Evolutionary conservation across 2,113 vertebrate genomes (phyloP).

Genomic region (Colossoma macropomum): DNA sequence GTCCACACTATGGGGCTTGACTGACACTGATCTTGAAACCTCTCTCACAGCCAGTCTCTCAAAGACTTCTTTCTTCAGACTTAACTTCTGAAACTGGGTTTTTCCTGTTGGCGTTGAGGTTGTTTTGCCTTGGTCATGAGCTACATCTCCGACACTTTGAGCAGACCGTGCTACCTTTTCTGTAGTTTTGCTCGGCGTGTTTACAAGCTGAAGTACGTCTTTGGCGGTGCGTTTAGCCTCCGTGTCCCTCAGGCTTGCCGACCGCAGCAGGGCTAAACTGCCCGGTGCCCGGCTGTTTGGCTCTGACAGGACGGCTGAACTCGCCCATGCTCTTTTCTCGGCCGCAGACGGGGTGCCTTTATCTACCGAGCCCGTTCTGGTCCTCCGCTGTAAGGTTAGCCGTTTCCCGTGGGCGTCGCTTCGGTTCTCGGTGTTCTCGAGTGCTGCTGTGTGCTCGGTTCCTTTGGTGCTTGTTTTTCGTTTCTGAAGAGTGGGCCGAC

Average conservation of each 20-base stretch:
- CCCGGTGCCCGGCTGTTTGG: slow-evolving; percentile 48
- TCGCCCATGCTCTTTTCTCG: slow-evolving; percentile 34
- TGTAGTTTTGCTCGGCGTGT: slow-evolving; percentile 6
- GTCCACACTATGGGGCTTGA: slow-evolving; percentile 68
- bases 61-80: slow-evolving; percentile 67
- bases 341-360: slow-evolving; percentile 34
- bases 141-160: slow-evolving; percentile 16
- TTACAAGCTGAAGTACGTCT: slow-evolving; percentile 7
- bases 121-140: slow-evolving; percentile 45
- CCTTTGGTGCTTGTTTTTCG: slow-evolving; percentile 72
- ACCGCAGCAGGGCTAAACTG: slow-evolving; percentile 46
- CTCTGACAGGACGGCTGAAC: slow-evolving; percentile 50
- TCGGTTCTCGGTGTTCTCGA: slow-evolving; percentile 52
- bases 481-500: slow-evolving; percentile 80
- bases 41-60: slow-evolving; percentile 67
- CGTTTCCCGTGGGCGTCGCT: slow-evolving; percentile 65
- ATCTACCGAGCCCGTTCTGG: slow-evolving; percentile 66
- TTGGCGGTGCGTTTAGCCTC: slow-evolving; percentile 33
- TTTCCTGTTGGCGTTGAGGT: slow-evolving; percentile 67
- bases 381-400: slow-evolving; percentile 73
- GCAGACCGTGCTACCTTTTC: neutral
- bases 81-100: slow-evolving; percentile 65
- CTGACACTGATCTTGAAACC: slow-evolving; percentile 37
- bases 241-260: slow-evolving; percentile 65
- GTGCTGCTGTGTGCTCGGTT: neutral